Conservation (phyloP, 2,113 vertebrate genomes). For the Amblyornis subalaris region DNA sequence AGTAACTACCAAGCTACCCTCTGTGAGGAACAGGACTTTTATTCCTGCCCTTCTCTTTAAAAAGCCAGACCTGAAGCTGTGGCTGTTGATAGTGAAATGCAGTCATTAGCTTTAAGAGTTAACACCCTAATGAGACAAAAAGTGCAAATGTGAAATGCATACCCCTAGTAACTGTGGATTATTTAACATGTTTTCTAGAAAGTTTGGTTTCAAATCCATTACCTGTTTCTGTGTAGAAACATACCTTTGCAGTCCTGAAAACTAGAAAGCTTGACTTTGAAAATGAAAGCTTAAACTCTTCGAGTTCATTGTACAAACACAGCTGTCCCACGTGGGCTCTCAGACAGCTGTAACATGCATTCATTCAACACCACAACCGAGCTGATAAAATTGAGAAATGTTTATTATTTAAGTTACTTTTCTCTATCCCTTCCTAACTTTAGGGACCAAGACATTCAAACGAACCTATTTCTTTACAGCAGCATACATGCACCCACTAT, state of each 20-base stretch:
- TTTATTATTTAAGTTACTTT: background rate
- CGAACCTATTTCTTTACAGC: background rate
- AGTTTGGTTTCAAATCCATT: background rate
- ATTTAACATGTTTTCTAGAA: background rate
- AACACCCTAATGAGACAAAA: background rate
- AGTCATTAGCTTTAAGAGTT: background rate
- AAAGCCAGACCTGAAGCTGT: background rate
- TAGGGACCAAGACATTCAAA: background rate
- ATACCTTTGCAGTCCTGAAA: background rate
- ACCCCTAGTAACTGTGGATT: rapidly evolving
- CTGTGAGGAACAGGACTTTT: background rate
- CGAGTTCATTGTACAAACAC: background rate
- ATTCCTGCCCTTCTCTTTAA: background rate
- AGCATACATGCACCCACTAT: background rate
- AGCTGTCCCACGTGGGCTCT: background rate
- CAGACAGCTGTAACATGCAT: background rate
- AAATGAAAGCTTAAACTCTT: background rate
- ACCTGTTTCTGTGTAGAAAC: background rate
- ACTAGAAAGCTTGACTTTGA: background rate
- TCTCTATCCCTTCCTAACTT: background rate
- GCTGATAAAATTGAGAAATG: background rate
- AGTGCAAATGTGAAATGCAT: background rate
- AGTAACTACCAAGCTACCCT: background rate
- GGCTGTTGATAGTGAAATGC: background rate
- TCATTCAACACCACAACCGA: background rate